Evolutionary conservation across 2,797 vertebrate species (phyloP).

Genomic region (Mionectes olivaceus): DNA sequence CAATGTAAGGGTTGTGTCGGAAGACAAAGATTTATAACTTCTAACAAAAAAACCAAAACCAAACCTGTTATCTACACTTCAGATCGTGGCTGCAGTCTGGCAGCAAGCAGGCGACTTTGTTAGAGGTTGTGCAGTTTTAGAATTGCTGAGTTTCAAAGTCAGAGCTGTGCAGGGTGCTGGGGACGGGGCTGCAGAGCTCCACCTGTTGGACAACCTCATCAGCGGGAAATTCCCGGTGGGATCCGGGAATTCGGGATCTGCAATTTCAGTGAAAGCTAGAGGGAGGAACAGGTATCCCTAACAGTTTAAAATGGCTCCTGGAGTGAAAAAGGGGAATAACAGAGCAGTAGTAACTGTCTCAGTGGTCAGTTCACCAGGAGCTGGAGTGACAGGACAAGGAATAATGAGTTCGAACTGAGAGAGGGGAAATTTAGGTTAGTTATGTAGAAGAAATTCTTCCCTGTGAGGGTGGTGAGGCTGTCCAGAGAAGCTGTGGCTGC

Average conservation of each 20-base stretch:
- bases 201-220: conserved; percentile 1
- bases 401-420: neutral
- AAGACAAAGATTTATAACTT: neutral
- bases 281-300: neutral
- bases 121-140: neutral
- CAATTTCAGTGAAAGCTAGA: neutral
- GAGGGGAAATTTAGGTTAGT: neutral
- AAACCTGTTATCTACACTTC: neutral
- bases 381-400: neutral
- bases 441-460: neutral
- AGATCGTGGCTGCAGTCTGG: neutral
- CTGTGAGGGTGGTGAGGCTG: neutral
- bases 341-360: neutral
- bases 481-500: neutral
- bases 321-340: neutral
- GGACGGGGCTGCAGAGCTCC: conserved; percentile 3
- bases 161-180: neutral
- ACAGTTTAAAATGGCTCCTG: neutral
- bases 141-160: neutral
- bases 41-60: neutral
- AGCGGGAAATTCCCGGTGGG: neutral
- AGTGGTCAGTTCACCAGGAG: fast-evolving
- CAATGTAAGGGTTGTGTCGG: neutral
- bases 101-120: neutral
- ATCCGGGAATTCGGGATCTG: neutral